A percentile compares a stretch with the other conserved stretches of the same genome.
phyloP scores from a whole-genome alignment of 2,113 vertebrate species.

The Apeltes quadracus region DNA sequence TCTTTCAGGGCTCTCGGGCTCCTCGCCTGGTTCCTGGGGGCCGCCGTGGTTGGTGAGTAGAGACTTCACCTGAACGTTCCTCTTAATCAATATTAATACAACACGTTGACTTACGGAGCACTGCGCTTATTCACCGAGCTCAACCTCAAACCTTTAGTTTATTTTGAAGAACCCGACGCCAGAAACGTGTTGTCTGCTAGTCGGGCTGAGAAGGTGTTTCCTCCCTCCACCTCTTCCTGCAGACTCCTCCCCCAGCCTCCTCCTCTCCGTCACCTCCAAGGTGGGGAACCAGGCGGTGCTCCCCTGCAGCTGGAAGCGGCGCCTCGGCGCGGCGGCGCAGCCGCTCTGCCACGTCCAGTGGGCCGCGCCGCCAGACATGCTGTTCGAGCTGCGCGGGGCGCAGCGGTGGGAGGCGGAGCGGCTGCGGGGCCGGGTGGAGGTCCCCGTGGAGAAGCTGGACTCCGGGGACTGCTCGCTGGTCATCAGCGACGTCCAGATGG shows the following conservation, averaged over 20 bases:
- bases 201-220: neutral
- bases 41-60: too few relatives aligned
- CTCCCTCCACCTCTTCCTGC: neutral
- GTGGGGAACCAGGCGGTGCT: slow-evolving; percentile 68
- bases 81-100: too few relatives aligned
- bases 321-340: fast-evolving
- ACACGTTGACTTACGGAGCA: too few relatives aligned
- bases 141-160: too few relatives aligned
- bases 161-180: too few relatives aligned
- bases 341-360: slow-evolving; percentile 66
- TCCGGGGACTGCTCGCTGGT: slow-evolving; percentile 75
- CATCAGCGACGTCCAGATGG: slow-evolving; percentile 67
- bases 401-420: slow-evolving; percentile 40
- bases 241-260: slow-evolving; percentile 29
- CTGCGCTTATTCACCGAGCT: too few relatives aligned
- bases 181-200: too few relatives aligned
- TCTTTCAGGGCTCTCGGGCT: too few relatives aligned
- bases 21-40: too few relatives aligned
- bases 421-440: slow-evolving; percentile 46
- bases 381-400: slow-evolving; percentile 65
- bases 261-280: neutral
- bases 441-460: slow-evolving; percentile 46
- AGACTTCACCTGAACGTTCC: too few relatives aligned
- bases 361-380: neutral
- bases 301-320: slow-evolving; percentile 69